phyloP scores from a whole-genome alignment of 37 sponge, comb jelly and placozoan species.

The Mnemiopsis leidyi region DNA sequence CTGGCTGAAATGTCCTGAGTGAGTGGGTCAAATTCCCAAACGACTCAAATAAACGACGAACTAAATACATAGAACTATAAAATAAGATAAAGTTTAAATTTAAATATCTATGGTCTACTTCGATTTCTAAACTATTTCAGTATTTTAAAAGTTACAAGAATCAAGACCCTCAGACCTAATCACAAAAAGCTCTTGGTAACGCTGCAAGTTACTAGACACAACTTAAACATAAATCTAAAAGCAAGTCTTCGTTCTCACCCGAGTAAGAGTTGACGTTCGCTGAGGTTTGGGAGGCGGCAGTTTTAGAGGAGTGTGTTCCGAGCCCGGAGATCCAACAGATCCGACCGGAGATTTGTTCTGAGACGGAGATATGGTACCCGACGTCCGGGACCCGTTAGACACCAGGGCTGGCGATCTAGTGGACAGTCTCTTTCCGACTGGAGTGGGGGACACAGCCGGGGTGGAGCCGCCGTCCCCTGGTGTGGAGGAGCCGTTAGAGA shows the following conservation, averaged over 20 bases:
- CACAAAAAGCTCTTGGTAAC: too few species aligned
- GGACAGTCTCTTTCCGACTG: neutral
- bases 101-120: too few species aligned
- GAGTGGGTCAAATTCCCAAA: neutral
- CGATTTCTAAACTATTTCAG: too few species aligned
- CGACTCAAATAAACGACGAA: too few species aligned
- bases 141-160: too few species aligned
- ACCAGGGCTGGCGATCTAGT: neutral
- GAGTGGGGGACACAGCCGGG: neutral
- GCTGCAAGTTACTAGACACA: too few species aligned
- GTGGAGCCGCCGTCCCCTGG: neutral
- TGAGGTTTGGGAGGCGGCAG: constrained; percentile 32
- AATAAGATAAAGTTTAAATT: too few species aligned
- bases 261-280: neutral
- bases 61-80: too few species aligned
- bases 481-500: neutral
- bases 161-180: too few species aligned
- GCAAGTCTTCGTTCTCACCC: too few species aligned
- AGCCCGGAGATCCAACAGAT: neutral
- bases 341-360: neutral
- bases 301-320: neutral
- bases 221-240: too few species aligned
- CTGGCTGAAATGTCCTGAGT: neutral
- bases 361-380: neutral
- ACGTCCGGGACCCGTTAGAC: neutral